Base-by-base conservation (phyloP, 2,797 vertebrate species). In the Coccyzus lansbergi region DNA sequence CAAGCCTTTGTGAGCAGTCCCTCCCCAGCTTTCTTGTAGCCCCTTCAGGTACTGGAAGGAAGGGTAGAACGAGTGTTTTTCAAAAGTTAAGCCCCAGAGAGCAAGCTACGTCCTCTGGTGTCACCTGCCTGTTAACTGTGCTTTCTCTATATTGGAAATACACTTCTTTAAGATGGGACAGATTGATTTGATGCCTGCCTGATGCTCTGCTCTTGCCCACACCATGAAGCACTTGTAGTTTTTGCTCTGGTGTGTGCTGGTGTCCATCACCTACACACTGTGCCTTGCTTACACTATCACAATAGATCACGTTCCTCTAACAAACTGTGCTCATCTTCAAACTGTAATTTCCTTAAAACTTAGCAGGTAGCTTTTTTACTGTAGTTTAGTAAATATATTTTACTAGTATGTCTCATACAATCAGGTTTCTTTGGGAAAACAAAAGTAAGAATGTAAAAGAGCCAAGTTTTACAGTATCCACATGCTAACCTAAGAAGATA, bases 171-270 rank as follows among this genome's bases (percentile, higher is more conserved):
- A n/a, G n/a, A 8, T 22, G 48, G 31, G 38, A 51, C 20, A 3
- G 15, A 8, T 1, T 12, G 52, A 52, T 62, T 20, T 22, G 44
- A 8, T 24, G 1, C 25, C 70, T 33, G 49, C 21, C 29, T 69
- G 21, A 4, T 5, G 8, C 25, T 25, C 31, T 28, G 12, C 8
- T 71, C 34, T 49, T 65, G 56, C n/a, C 28, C 60, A 11, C 26
- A 6, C 29, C 71, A 3, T 6, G 12, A 18, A 29, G 7, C 19
- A 19, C 49, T 26, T 26, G 28, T 13, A 4, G 0, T n/a, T 56
- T 31, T 0, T 42, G 31, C 52, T 56, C 22, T 1, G 0, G 6
- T 2, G 0, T 9, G 26, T 48, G 6, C 60, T 26, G 31, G 16
- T 36, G 29, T 44, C 64, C 22, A 5, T 40, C 46, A 40, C 2